These are phyloP conservation scores for Lagopus muta DNA, from an alignment of 2,113 vertebrate genomes.

Conservation along the genomic window DNA sequence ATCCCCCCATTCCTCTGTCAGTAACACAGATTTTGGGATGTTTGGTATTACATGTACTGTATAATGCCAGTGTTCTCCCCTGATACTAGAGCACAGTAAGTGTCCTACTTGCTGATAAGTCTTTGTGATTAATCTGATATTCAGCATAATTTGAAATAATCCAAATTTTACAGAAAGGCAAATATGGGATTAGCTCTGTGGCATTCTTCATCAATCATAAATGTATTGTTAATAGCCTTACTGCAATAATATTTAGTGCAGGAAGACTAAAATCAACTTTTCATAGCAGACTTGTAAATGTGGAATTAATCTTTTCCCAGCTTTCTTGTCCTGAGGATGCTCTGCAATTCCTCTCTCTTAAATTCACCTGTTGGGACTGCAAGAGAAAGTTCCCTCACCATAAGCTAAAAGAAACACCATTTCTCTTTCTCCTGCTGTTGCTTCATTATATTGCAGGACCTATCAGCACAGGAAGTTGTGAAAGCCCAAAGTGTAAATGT, in stretches of 20 bases:
- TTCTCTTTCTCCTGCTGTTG: neutral
- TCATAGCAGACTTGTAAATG: neutral
- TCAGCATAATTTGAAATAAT: neutral
- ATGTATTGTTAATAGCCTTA: neutral
- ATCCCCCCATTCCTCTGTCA: neutral
- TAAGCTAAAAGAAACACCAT: neutral
- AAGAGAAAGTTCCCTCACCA: neutral
- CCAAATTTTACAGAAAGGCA: neutral
- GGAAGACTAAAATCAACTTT: neutral
- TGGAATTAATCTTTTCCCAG: neutral
- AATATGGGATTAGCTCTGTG: neutral
- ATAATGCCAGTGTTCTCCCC: neutral
- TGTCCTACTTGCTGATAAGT: neutral
- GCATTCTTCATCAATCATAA: neutral
- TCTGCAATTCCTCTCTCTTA: neutral
- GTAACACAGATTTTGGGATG: neutral
- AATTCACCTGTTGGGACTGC: neutral
- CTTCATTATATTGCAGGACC: neutral
- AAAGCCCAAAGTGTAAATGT: neutral
- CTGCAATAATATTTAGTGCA: neutral
- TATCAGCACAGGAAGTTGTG: constrained; percentile 18
- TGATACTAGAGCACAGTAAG: neutral
- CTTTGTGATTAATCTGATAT: neutral
- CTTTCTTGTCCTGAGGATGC: neutral
- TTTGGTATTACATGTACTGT: neutral